Percentiles rank a stretch among this genome's conserved stretches.
These are phyloP conservation scores for Apogon hyalosoma DNA, from an alignment of 2,797 vertebrate genomes.

Conservation along the genomic window DNA sequence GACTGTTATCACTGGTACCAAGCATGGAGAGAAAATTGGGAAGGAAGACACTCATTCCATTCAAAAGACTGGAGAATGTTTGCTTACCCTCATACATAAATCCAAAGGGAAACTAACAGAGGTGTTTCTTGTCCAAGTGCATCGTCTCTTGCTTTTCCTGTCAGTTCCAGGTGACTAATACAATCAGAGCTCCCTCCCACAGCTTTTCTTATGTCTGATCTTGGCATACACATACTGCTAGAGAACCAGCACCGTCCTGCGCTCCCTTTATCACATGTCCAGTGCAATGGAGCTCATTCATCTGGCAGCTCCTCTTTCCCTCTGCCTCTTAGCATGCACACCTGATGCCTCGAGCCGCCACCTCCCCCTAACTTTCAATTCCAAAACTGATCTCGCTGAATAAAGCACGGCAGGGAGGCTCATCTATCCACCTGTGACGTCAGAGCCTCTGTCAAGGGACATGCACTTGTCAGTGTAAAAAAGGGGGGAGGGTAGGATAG, in stretches of 20 bases:
- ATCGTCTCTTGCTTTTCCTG: constrained; percentile 24
- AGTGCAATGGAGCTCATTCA: constrained; percentile 39
- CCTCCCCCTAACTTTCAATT: constrained; percentile 56
- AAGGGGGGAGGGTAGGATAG: constrained; percentile 16
- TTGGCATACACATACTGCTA: constrained; percentile 48
- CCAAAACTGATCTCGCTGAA: constrained; percentile 61
- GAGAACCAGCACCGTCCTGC: constrained; percentile 19
- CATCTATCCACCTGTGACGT: constrained; percentile 70
- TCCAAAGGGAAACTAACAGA: constrained; percentile 48
- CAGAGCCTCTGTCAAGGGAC: constrained; percentile 73
- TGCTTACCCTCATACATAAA: constrained; percentile 72
- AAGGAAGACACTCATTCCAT: too few species aligned
- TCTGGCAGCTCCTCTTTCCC: constrained; percentile 41
- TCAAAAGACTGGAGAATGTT: not conserved
- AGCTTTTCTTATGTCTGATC: constrained; percentile 32
- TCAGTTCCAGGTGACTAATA: constrained; percentile 20
- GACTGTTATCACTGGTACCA: not conserved
- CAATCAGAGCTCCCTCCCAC: constrained; percentile 15
- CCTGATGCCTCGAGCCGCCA: constrained; percentile 64
- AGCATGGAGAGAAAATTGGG: not conserved
- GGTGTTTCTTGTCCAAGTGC: constrained; percentile 29
- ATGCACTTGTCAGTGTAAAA: constrained; percentile 59
- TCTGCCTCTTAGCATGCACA: constrained; percentile 43
- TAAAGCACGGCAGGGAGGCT: constrained; percentile 63
- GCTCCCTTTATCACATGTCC: constrained; percentile 52